Conservation (phyloP, 2,113 vertebrate species). For the Silurus meridionalis region DNA sequence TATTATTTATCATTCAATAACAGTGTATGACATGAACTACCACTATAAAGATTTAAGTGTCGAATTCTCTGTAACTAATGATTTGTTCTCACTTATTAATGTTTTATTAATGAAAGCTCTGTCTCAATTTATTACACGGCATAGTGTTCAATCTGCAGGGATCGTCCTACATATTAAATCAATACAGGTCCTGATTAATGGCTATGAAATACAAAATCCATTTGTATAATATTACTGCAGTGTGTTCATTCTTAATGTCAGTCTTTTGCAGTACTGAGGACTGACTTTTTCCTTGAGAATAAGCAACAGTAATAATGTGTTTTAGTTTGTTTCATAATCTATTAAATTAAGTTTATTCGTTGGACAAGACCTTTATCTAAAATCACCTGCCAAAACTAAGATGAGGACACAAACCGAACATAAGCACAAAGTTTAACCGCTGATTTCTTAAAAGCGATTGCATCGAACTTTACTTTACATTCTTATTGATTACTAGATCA, state of each 20-base stretch:
- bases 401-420: not conserved
- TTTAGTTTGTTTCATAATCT: not conserved
- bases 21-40: not conserved
- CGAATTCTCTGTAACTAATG: not conserved
- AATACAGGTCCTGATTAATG: not conserved
- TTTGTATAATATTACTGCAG: slow-evolving; percentile 17
- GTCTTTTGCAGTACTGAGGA: not conserved
- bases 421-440: not conserved
- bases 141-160: slow-evolving; percentile 4
- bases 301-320: slow-evolving; percentile 14
- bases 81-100: not conserved
- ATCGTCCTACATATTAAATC: slow-evolving; percentile 2
- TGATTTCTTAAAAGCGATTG: too few species aligned
- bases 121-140: not conserved
- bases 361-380: not conserved
- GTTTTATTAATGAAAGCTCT: not conserved
- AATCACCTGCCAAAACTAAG: not conserved
- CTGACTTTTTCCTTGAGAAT: slow-evolving; percentile 2
- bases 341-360: not conserved
- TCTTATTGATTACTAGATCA: not conserved
- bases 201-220: slow-evolving; percentile 17
- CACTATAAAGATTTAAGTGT: not conserved
- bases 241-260: not conserved
- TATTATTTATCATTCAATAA: not conserved
- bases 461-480: not conserved